Conservation (phyloP, 2,797 vertebrate genomes). For the Otolemur crassicaudatus region DNA sequence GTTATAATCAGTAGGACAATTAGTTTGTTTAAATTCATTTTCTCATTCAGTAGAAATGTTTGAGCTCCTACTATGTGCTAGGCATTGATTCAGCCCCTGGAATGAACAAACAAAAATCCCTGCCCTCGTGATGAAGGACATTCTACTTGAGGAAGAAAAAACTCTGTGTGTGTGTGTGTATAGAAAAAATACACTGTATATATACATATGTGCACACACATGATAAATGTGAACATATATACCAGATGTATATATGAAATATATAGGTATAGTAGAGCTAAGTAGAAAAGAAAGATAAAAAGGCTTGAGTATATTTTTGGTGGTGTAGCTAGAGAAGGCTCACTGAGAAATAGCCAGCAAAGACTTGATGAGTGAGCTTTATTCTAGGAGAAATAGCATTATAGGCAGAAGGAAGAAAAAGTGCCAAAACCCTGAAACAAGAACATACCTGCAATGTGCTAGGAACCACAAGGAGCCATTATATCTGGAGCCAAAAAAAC, state of each 20-base stretch:
- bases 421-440: not conserved
- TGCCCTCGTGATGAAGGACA: not conserved
- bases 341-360: not conserved
- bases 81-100: not conserved
- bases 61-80: not conserved
- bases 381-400: not conserved
- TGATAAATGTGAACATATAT: not conserved
- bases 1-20: conserved; percentile 8
- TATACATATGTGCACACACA: not conserved
- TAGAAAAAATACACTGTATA: not conserved
- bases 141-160: not conserved
- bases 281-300: not conserved
- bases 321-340: not conserved
- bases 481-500: not conserved
- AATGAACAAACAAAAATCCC: not conserved
- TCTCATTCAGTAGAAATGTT: conserved; percentile 19
- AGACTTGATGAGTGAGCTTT: not conserved
- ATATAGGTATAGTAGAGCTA: not conserved
- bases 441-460: not conserved
- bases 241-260: not conserved
- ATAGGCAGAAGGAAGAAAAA: conserved; percentile 5
- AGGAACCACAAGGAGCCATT: not conserved
- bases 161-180: not conserved
- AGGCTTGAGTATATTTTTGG: not conserved
- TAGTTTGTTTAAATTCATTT: conserved; percentile 47